Conservation (phyloP, 2,888 invertebrate species). For the Stenoptilia bipunctidactyla region DNA sequence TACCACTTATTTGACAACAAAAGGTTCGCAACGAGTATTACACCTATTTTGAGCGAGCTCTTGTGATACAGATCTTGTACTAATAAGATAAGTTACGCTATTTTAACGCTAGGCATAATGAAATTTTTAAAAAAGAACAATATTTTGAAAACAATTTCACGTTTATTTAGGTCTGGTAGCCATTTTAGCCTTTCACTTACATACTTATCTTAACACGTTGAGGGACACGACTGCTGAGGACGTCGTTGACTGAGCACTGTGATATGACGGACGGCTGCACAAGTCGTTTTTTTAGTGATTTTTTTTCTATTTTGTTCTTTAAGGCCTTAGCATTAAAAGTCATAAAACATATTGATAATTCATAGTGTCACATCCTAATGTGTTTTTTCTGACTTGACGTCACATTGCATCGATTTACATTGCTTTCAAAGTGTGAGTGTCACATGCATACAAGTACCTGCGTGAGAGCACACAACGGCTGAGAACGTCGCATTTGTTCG, state of each 20-base stretch:
- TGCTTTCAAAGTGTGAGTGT: conserved; percentile 9
- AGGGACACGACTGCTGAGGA: background rate
- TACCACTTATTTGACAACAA: too few relatives aligned
- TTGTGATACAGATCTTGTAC: too few relatives aligned
- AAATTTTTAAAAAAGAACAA: too few relatives aligned
- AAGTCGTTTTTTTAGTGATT: conserved; percentile 1
- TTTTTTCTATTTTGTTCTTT: conserved; percentile 4
- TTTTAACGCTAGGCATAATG: too few relatives aligned
- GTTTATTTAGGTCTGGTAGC: too few relatives aligned
- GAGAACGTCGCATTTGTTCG: conserved; percentile 10
- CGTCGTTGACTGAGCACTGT: conserved; percentile 4
- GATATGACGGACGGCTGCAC: conserved; percentile 3
- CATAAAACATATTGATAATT: conserved; percentile 3
- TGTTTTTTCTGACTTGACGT: conserved; percentile 6
- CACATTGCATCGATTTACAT: conserved; percentile 8
- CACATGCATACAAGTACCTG: conserved; percentile 7
- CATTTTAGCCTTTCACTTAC: too few relatives aligned
- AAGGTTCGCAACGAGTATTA: too few relatives aligned
- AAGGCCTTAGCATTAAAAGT: background rate
- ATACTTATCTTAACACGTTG: background rate
- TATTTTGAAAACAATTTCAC: too few relatives aligned
- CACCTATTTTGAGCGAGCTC: too few relatives aligned
- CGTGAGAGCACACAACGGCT: conserved; percentile 9
- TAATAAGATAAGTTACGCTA: too few relatives aligned
- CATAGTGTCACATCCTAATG: conserved; percentile 2